Conservation (phyloP, 2,888 invertebrate species). For the Cosmia pyralina region DNA sequence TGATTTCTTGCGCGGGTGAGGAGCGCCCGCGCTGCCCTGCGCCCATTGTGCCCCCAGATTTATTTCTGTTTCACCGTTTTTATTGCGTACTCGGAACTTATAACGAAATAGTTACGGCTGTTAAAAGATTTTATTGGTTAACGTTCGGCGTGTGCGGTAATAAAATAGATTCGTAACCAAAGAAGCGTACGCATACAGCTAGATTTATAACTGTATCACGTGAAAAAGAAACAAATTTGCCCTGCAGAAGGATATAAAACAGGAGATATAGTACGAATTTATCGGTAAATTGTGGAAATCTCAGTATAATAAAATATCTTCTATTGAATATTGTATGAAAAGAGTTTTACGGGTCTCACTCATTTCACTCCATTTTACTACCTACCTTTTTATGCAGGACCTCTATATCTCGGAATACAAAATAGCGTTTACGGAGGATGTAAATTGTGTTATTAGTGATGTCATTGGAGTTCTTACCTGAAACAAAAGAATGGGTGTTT, state of each 20-base stretch:
- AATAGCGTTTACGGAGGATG: slow-evolving; percentile 71
- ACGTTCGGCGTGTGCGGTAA: slow-evolving; percentile 88
- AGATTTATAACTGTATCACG: slow-evolving; percentile 88
- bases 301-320: slow-evolving; percentile 89
- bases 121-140: slow-evolving; percentile 90
- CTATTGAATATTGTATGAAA: slow-evolving; percentile 90
- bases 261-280: slow-evolving; percentile 86
- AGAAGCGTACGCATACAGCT: slow-evolving; percentile 86
- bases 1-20: slow-evolving; percentile 79
- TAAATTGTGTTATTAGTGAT: slow-evolving; percentile 72
- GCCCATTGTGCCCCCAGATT: slow-evolving; percentile 85
- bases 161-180: slow-evolving; percentile 89
- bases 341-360: slow-evolving; percentile 87
- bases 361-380: slow-evolving; percentile 87
- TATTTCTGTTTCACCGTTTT: slow-evolving; percentile 88
- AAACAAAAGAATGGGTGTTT: slow-evolving; percentile 69
- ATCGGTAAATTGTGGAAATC: slow-evolving; percentile 89
- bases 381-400: slow-evolving; percentile 85
- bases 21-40: slow-evolving; percentile 68
- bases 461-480: slow-evolving; percentile 79
- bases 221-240: slow-evolving; percentile 89
- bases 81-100: slow-evolving; percentile 90
- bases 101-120: slow-evolving; percentile 90
- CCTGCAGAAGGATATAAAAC: slow-evolving; percentile 87
- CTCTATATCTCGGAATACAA: slow-evolving; percentile 76